Conservation (phyloP, 2,888 invertebrate genomes). For the Tachina lurida region DNA sequence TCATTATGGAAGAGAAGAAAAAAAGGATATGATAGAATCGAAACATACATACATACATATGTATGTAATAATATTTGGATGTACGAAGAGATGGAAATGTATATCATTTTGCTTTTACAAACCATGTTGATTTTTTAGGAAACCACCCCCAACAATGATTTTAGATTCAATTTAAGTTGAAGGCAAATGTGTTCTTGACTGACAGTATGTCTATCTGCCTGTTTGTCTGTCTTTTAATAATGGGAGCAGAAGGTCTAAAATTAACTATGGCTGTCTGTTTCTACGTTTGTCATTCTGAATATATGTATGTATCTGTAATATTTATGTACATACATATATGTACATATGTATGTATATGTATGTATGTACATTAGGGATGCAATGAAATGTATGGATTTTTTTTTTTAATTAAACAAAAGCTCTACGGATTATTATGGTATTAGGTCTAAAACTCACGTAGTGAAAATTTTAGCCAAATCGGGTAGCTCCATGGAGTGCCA, state of each 20-base stretch:
- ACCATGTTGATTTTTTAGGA: conserved; percentile 54
- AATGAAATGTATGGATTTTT: too few relatives aligned
- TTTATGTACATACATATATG: too few relatives aligned
- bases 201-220: conserved; percentile 12
- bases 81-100: background rate
- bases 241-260: conserved; percentile 26
- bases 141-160: conserved; percentile 66
- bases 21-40: background rate
- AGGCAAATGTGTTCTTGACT: conserved; percentile 37
- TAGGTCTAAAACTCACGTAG: too few relatives aligned
- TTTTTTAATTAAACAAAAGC: too few relatives aligned
- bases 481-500: too few relatives aligned
- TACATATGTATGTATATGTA: too few relatives aligned
- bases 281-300: background rate
- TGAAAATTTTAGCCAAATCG: too few relatives aligned
- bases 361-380: too few relatives aligned
- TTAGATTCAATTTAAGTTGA: conserved; percentile 60
- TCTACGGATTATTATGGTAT: too few relatives aligned
- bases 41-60: too few relatives aligned
- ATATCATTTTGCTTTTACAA: conserved; percentile 53
- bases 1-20: conserved; percentile 46
- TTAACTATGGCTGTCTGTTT: background rate
- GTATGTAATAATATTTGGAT: conserved; percentile 17
- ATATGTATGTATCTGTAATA: background rate
- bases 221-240: conserved; percentile 20